Percentiles rank a stretch among this genome's conserved stretches.
phyloP scores from a whole-genome alignment of 2,113 vertebrate genomes.

The Microtus montanus region DNA sequence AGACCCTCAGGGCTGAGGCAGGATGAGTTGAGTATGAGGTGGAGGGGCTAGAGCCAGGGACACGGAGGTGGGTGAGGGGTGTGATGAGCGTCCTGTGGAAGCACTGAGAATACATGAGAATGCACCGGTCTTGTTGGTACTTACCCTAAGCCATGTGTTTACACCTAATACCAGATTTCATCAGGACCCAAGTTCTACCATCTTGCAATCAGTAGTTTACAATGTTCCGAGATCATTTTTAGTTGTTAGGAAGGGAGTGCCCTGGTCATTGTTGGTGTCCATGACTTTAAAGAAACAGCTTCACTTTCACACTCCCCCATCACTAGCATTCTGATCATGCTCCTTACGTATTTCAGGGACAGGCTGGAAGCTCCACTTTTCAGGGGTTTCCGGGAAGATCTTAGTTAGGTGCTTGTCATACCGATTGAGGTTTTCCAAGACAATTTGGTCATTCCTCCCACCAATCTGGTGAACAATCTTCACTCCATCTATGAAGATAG shows the following conservation, averaged over 20 bases:
- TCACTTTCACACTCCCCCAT: neutral
- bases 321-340: neutral
- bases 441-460: constrained; percentile 76
- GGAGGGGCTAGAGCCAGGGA: neutral
- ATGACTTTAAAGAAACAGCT: neutral
- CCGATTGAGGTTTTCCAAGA: constrained; percentile 81
- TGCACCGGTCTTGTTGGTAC: neutral
- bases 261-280: neutral
- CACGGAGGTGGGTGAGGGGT: neutral
- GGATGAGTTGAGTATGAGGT: neutral
- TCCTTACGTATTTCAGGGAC: constrained; percentile 73
- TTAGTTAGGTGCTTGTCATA: constrained; percentile 83
- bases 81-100: neutral
- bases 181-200: neutral
- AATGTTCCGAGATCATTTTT: constrained; percentile 43
- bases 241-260: neutral
- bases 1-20: neutral
- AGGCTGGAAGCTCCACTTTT: constrained; percentile 78
- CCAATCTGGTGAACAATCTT: constrained; percentile 79
- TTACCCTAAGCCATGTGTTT: constrained; percentile 17
- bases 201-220: constrained; percentile 4
- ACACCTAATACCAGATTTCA: constrained; percentile 9
- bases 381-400: constrained; percentile 79
- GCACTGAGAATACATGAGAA: neutral
- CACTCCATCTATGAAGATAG: constrained; percentile 78